Evolutionary conservation across 2,797 vertebrate genomes (phyloP), one percentile per base, ranked within the genome.

Genomic region (Okamejei kenojei): DNA sequence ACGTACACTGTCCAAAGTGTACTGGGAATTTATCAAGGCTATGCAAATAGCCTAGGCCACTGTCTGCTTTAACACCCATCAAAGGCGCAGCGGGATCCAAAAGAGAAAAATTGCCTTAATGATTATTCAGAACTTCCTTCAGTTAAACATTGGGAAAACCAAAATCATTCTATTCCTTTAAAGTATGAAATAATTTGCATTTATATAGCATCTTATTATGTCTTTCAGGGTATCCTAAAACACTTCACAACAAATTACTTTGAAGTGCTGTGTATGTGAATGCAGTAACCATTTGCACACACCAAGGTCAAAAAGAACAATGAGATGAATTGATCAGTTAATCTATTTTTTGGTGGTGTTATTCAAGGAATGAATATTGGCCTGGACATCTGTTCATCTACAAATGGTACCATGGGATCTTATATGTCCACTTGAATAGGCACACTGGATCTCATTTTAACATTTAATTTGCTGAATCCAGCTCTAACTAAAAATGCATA

Each of bases 241-340:
- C 63, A 65, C 63, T 88, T 88, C 84, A 88, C 63, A 88, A 88
- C 84, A 88, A 88, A 88, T 88, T 88, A 88, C 84, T 68, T 35
- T 88, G 84, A 88, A 88, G 38, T 88, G 63, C n/a, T 21, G 68
- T 35, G 61, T 88, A 88, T 68, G 32, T 68, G 84, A 88, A 88
- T 35, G 84, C 84, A 88, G n/a, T 65, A 88, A 88, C n/a, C 84
- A 68, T 88, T 88, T 68, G 84, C 84, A 88, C 63, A 21, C n/a
- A 88, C n/a, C 84, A 88, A 88, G 84, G 84, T 88, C 84, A 68
- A n/a, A 88, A 68, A 68, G 61, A 88, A 88, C 84, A 88, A 88
- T 35, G 61, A 88, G 19, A 68, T 88, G 84, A 88, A 88, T 68
- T 88, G 84, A 88, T 68, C 84, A 32, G 15, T 68, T 88, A 65